Evolutionary conservation across 2,113 vertebrate genomes (phyloP).

Genomic region (Chrysemys picta): DNA sequence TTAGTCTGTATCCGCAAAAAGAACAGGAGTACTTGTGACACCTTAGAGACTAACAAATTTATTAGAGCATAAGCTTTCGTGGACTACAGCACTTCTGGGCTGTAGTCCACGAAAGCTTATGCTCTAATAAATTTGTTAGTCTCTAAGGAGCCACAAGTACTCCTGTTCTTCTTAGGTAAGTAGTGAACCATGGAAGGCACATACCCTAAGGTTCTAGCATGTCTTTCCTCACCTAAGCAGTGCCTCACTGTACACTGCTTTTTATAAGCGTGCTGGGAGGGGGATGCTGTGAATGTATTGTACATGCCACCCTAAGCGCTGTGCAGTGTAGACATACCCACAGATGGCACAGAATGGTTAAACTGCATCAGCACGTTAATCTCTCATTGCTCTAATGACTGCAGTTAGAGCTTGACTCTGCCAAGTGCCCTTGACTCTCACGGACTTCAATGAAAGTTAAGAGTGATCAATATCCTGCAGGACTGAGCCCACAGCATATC

Average conservation of each 20-base stretch:
- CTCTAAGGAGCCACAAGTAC: too few relatives aligned
- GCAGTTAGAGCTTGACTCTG: too few relatives aligned
- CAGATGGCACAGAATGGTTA: not conserved
- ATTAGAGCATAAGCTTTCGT: too few relatives aligned
- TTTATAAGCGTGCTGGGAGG: not conserved
- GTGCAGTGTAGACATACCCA: not conserved
- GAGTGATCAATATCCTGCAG: not conserved
- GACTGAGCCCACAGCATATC: not conserved
- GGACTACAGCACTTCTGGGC: too few relatives aligned
- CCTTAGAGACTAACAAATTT: too few relatives aligned
- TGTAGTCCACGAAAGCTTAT: too few relatives aligned
- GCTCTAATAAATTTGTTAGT: too few relatives aligned
- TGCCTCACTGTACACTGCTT: not conserved
- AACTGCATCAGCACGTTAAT: not conserved
- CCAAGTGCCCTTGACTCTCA: not conserved
- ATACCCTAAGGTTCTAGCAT: not conserved
- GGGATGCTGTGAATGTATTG: not conserved
- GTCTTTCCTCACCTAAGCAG: not conserved
- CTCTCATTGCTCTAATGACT: not conserved
- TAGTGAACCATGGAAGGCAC: not conserved
- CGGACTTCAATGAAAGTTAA: accelerated
- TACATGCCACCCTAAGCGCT: not conserved
- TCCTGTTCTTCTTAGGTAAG: not conserved
- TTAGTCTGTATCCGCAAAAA: too few relatives aligned
- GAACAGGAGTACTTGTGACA: too few relatives aligned